phyloP scores from a whole-genome alignment of 2,113 vertebrate genomes.

The Percopsis transmontana region DNA sequence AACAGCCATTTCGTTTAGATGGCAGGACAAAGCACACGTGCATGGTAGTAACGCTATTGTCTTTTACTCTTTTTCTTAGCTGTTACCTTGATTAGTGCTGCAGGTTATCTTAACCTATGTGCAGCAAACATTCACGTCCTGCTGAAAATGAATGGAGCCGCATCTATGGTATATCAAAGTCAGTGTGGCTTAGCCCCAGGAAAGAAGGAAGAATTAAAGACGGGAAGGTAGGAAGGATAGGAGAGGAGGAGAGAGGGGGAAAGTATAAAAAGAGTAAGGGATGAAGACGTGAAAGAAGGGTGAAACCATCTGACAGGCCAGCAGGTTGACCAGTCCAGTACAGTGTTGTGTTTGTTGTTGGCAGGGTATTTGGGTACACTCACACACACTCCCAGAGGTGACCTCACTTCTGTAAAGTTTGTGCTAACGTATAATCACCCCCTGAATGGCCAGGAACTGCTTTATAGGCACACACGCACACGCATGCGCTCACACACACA shows the following conservation, averaged over 20 bases:
- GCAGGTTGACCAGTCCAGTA: constrained; percentile 32
- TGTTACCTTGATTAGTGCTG: no score
- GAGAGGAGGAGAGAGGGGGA: not conserved
- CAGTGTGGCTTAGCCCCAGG: not conserved
- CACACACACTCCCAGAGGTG: constrained; percentile 35
- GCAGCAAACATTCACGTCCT: no score
- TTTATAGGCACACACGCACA: constrained; percentile 57
- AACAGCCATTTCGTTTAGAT: no score
- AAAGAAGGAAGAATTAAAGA: not conserved
- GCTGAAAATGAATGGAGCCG: no score
- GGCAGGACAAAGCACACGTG: no score
- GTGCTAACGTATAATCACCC: constrained; percentile 67
- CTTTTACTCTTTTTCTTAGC: no score
- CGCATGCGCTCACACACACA: constrained; percentile 5
- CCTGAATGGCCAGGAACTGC: constrained; percentile 34
- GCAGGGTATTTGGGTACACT: constrained; percentile 13
- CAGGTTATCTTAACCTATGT: no score
- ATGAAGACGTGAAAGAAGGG: not conserved
- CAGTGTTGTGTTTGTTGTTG: constrained; percentile 51
- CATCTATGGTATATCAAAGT: not conserved
- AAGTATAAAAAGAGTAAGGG: not conserved
- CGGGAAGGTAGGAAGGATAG: not conserved
- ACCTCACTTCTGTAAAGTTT: constrained; percentile 67
- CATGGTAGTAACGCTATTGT: no score
- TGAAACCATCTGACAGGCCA: constrained; percentile 31